Evolutionary conservation across 1,140 invertebrate genomes (phyloP).

Genomic region (Atopsyche davidsoni): DNA sequence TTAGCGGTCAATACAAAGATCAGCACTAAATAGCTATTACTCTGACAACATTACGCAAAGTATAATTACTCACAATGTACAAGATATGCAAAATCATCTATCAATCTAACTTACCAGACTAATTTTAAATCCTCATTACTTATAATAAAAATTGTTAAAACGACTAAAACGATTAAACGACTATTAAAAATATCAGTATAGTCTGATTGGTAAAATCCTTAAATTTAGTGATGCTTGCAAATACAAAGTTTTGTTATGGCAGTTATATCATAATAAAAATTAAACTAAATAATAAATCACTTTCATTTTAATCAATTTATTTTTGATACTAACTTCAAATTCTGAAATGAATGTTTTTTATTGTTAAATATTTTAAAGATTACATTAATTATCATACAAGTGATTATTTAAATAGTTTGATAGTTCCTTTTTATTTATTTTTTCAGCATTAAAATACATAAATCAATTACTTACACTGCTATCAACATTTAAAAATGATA

Average conservation of each 20-base stretch:
- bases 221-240: no score
- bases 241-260: no score
- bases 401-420: constrained; percentile 27
- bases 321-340: constrained; percentile 1
- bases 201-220: no score
- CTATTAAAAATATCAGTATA: no score
- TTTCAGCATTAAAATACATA: constrained; percentile 15
- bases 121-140: no score
- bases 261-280: no score
- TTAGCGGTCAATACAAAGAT: not conserved
- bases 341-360: not conserved
- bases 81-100: no score
- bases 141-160: no score
- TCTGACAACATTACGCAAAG: not conserved
- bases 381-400: not conserved
- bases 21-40: not conserved
- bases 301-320: constrained; percentile 10
- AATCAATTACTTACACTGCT: constrained; percentile 40
- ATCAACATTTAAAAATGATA: constrained; percentile 56
- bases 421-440: constrained; percentile 35
- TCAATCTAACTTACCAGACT: no score
- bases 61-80: no score
- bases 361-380: not conserved
- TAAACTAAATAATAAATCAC: not conserved
- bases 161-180: no score